A percentile compares a stretch with the other conserved stretches of the same genome.
These are phyloP conservation scores for Cerastis rubricosa DNA, from an alignment of 2,888 invertebrate species.

Conservation along the genomic window DNA sequence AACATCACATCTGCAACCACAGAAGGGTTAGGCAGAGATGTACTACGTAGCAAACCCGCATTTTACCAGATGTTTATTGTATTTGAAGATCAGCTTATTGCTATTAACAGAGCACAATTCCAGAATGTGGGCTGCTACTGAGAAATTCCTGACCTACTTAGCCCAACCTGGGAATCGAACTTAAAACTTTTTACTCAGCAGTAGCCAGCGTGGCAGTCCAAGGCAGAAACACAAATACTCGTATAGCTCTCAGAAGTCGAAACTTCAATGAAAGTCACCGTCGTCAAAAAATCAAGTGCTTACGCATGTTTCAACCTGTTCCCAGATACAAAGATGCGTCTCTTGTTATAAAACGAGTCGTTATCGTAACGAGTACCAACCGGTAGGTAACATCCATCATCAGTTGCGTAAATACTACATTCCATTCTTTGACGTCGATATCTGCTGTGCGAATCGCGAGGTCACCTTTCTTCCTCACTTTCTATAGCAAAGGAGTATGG, in stretches of 20 bases:
- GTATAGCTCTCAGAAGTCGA: background rate
- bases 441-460: slow-evolving; percentile 74
- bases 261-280: slow-evolving; percentile 34
- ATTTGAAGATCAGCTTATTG: background rate
- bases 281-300: slow-evolving; percentile 11
- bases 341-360: slow-evolving; percentile 42
- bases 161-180: background rate
- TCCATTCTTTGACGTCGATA: slow-evolving; percentile 75
- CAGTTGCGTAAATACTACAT: slow-evolving; percentile 75
- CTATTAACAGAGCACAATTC: background rate
- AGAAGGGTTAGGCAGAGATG: background rate
- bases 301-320: slow-evolving; percentile 45
- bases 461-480: slow-evolving; percentile 83
- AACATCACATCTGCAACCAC: no score
- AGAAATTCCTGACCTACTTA: background rate
- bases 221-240: background rate
- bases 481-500: slow-evolving; percentile 73
- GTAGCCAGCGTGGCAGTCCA: no score
- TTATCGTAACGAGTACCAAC: slow-evolving; percentile 37
- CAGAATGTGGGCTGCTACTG: background rate
- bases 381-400: slow-evolving; percentile 60
- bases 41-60: background rate
- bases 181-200: background rate
- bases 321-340: slow-evolving; percentile 27
- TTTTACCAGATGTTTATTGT: background rate